Evolutionary conservation across 2,113 vertebrate species (phyloP).

Genomic region (Excalfactoria chinensis): DNA sequence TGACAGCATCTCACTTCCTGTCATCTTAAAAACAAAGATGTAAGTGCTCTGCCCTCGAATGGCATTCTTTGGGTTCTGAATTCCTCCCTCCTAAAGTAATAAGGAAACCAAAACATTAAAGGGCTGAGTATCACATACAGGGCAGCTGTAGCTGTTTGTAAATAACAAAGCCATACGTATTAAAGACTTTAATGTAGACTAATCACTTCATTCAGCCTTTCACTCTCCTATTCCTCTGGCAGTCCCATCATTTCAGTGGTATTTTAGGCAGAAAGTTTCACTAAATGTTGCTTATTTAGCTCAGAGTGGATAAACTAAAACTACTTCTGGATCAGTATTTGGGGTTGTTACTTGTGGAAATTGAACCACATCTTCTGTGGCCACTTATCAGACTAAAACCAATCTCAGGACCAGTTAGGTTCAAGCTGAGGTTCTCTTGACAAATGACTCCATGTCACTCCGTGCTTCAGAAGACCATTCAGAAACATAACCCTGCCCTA

Average conservation of each 20-base stretch:
- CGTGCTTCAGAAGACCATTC: not conserved
- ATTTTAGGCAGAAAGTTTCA: not conserved
- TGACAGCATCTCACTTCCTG: not conserved
- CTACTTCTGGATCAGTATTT: not conserved
- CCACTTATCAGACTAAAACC: slow-evolving; percentile 22
- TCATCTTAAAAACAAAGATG: slow-evolving; percentile 16
- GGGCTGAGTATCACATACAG: not conserved
- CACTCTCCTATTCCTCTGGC: not conserved
- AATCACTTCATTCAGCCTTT: not conserved
- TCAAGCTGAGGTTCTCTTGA: not conserved
- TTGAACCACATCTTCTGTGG: not conserved
- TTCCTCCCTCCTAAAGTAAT: not conserved
- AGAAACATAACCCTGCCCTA: not conserved
- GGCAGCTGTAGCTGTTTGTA: not conserved
- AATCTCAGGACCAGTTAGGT: slow-evolving; percentile 16
- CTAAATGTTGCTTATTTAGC: slow-evolving; percentile 19
- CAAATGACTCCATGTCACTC: not conserved
- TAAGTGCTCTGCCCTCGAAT: not conserved
- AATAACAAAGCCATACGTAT: slow-evolving; percentile 14
- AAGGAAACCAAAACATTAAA: not conserved
- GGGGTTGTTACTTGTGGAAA: not conserved
- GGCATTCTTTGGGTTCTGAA: not conserved
- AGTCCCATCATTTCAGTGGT: slow-evolving; percentile 3
- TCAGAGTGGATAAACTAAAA: slow-evolving; percentile 22
- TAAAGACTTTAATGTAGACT: not conserved